These are phyloP conservation scores for Argynnis bischoffii DNA, from an alignment of 2,888 invertebrate genomes.

Conservation along the genomic window DNA sequence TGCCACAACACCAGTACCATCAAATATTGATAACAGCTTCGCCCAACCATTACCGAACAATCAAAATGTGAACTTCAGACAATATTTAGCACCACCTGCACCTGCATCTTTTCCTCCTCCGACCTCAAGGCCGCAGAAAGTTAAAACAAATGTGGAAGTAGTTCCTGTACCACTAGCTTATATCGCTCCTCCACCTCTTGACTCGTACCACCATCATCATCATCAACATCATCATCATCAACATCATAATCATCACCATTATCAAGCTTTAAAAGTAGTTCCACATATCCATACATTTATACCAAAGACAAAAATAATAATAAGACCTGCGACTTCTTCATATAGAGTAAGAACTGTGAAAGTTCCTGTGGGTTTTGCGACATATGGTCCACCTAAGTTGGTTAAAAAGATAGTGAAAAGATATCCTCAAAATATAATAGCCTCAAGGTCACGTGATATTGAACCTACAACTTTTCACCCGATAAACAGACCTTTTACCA, in stretches of 20 bases:
- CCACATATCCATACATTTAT: constrained; percentile 62
- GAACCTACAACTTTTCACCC: constrained; percentile 68
- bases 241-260: constrained; percentile 41
- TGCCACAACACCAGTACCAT: constrained; percentile 59
- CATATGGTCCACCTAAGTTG: constrained; percentile 48
- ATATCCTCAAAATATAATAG: constrained; percentile 46
- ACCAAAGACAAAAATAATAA: constrained; percentile 64
- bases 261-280: constrained; percentile 40
- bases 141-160: constrained; percentile 70
- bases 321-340: constrained; percentile 54
- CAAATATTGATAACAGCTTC: constrained; percentile 63
- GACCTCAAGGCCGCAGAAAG: constrained; percentile 52
- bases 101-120: constrained; percentile 31
- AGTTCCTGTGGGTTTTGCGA: constrained; percentile 47
- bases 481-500: constrained; percentile 54
- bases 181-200: constrained; percentile 68
- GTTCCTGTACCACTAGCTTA: constrained; percentile 71
- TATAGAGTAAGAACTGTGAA: constrained; percentile 52
- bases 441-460: constrained; percentile 51
- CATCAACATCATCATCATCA: constrained; percentile 53
- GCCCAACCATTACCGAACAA: constrained; percentile 67
- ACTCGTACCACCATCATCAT: constrained; percentile 48
- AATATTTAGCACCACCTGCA: constrained; percentile 53
- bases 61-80: constrained; percentile 61
- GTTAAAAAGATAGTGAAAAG: constrained; percentile 44